Percentiles rank a stretch among this genome's conserved stretches.
phyloP scores from a whole-genome alignment of 2,888 invertebrate genomes.

The Rhogogaster chlorosoma region DNA sequence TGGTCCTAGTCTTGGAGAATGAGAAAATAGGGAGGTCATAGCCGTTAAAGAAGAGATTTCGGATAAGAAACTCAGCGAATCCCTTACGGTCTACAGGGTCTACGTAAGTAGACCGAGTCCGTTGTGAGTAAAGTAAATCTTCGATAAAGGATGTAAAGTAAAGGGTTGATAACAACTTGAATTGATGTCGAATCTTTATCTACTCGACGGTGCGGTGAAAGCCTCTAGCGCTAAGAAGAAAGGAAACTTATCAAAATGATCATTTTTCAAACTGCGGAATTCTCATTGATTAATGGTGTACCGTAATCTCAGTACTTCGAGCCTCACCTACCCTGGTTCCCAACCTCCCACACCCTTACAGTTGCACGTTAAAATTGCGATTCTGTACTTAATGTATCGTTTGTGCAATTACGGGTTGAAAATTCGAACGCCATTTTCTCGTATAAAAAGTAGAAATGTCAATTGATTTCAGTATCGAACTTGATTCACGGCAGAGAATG shows the following conservation, averaged over 20 bases:
- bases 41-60: constrained; percentile 49
- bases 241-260: constrained; percentile 50
- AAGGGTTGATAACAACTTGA: constrained; percentile 53
- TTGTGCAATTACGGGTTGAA: neutral
- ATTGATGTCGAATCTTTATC: constrained; percentile 54
- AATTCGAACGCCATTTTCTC: neutral
- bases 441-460: too few species aligned
- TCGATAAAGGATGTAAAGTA: constrained; percentile 50
- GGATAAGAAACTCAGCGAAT: constrained; percentile 42
- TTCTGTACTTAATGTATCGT: neutral
- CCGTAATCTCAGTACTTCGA: constrained; percentile 41
- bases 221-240: constrained; percentile 24
- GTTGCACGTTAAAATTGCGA: neutral
- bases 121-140: constrained; percentile 46
- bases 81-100: constrained; percentile 46
- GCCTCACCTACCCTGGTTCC: neutral
- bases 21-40: constrained; percentile 47
- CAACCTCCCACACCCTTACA: neutral
- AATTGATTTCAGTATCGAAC: too few species aligned
- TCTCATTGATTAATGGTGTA: constrained; percentile 47
- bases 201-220: constrained; percentile 29
- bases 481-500: too few species aligned
- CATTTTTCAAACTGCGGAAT: constrained; percentile 47
- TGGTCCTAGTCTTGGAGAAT: constrained; percentile 34
- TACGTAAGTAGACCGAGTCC: constrained; percentile 39